Evolutionary conservation across 2,888 invertebrate genomes (phyloP).

Genomic region (Drosophila pseudotalamancana): DNA sequence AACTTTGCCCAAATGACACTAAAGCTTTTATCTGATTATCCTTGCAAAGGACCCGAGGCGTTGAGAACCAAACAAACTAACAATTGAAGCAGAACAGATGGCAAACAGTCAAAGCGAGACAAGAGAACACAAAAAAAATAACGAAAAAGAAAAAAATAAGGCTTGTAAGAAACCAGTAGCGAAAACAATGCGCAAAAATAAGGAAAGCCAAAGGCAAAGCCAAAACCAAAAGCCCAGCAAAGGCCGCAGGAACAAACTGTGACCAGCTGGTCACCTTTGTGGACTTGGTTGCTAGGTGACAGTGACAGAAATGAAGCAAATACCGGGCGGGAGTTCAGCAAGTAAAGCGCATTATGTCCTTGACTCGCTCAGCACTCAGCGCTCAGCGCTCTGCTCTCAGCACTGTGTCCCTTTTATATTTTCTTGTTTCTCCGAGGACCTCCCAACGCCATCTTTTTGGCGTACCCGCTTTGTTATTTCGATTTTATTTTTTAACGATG

Average conservation of each 20-base stretch:
- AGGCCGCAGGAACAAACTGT: conserved; percentile 35
- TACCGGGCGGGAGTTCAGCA: conserved; percentile 28
- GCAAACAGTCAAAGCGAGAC: conserved; percentile 53
- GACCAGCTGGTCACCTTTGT: conserved; percentile 51
- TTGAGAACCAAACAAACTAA: conserved; percentile 42
- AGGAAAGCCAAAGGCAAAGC: conserved; percentile 18
- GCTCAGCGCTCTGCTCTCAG: too few species aligned
- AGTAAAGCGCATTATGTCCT: conserved; percentile 66
- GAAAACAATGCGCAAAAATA: conserved; percentile 38
- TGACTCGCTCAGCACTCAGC: conserved; percentile 3
- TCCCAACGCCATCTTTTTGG: conserved; percentile 23
- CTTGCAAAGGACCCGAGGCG: conserved; percentile 50
- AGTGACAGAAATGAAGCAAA: conserved; percentile 25
- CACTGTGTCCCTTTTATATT: conserved; percentile 1
- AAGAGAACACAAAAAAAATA: background rate
- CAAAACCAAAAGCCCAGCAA: conserved; percentile 32
- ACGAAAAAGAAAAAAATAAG: background rate
- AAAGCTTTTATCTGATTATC: conserved; percentile 75
- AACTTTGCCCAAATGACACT: conserved; percentile 68
- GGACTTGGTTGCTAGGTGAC: conserved; percentile 54
- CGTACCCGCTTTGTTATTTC: conserved; percentile 65
- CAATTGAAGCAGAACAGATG: conserved; percentile 46
- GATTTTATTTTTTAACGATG: conserved; percentile 70
- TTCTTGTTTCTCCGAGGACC: conserved; percentile 8
- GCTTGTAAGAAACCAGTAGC: background rate